Evolutionary conservation across 1,140 invertebrate genomes (phyloP).

Genomic region (Akabosia matsudoensis): DNA sequence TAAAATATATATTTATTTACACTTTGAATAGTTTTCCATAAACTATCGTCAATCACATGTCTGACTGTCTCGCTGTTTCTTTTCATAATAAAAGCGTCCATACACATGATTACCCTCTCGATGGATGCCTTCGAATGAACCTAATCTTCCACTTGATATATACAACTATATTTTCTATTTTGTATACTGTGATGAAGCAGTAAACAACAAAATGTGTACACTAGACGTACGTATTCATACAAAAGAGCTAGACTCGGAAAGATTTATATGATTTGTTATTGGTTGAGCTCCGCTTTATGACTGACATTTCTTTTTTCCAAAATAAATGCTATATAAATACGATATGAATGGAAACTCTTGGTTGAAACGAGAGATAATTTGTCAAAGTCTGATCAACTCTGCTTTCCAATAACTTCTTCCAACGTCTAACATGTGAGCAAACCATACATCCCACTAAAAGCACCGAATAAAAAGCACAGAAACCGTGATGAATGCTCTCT

Average conservation of each 20-base stretch:
- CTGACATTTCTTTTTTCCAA: neutral
- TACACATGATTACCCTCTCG: neutral
- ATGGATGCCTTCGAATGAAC: neutral
- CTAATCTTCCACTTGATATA: neutral
- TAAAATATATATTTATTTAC: neutral
- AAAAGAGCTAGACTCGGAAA: neutral
- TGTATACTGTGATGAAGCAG: neutral
- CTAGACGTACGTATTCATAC: neutral
- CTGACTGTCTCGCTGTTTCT: neutral
- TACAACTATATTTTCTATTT: too few relatives aligned
- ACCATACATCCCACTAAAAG: slow-evolving; percentile 12
- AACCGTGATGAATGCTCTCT: slow-evolving; percentile 31
- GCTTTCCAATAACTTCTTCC: slow-evolving; percentile 26
- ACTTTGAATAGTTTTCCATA: neutral
- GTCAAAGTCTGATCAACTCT: slow-evolving; percentile 39
- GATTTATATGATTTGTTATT: neutral
- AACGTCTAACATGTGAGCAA: neutral
- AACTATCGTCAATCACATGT: slow-evolving; percentile 16
- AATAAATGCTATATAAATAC: slow-evolving; percentile 3
- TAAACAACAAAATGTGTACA: neutral
- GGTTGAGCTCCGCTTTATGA: neutral
- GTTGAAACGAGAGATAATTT: slow-evolving; percentile 33
- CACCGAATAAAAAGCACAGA: neutral
- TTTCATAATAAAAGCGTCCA: neutral
- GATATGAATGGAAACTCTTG: slow-evolving; percentile 10